Base-by-base conservation (phyloP, 2,113 vertebrate genomes). In the Azemiops feae region DNA sequence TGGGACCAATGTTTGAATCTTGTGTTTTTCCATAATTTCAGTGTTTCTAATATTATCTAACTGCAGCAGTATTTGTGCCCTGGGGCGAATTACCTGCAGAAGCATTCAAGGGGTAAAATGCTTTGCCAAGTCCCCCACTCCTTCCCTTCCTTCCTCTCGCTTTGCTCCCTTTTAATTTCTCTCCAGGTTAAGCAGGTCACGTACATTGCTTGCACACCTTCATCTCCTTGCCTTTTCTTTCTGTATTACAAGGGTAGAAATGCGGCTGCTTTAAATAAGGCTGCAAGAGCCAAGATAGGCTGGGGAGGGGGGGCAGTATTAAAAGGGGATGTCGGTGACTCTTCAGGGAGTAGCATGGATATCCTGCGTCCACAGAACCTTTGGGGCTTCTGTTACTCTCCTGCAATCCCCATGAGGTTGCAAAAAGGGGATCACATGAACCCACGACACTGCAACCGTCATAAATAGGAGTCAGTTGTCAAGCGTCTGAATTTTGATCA, bases 201-300 rank as follows among this genome's bases (percentile, higher is more conserved):
- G 25, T n/a, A 43, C 45, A 34, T n/a, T 20, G 7, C 52, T 89
- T 52, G 22, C 30, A 25, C 87, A 74, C 50, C 52, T 92, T 89
- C 89, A 92, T 92, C 89, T 58, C 85, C 87, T 92, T 85, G 87
- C 30, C 4, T 50, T 89, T 43, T 81, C 87, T 89, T 57, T 39
- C 88, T 25, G 2, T 57, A 12, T 57, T 4, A 5, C 25, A 27
- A 89, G 55, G 60, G 55, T 57, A 89, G 55, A 57, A 85, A 92
- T 85, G 53, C 27, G 50, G 64, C 53, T 57, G 14, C 25, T 88
- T 55, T 55, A 30, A 81, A 57, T 45, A 30, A 39, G 86, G 91
- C 53, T n/a, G 16, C 69, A 54, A 57, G 89, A 6, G 45, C 45
- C 8, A 18, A 30, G 16, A 25, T 6, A 27, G 22, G 34, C 22